phyloP scores from a whole-genome alignment of 2,888 invertebrate genomes.

The Girardia tigrina region DNA sequence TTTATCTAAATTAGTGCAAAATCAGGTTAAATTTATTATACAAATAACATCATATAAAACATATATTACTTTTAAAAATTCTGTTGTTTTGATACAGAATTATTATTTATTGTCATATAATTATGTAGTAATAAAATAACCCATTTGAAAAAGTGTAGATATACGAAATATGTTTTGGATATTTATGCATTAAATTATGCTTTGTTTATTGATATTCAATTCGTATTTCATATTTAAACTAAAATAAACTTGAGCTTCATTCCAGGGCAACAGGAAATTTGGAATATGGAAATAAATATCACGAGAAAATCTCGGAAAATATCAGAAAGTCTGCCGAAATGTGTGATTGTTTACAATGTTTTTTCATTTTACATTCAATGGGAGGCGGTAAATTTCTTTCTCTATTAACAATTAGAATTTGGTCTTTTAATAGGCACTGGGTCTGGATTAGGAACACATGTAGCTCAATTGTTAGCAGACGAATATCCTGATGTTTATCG shows the following conservation, averaged over 20 bases:
- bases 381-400: constrained; percentile 47
- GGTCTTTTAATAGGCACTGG: constrained; percentile 46
- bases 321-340: constrained; percentile 49
- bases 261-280: constrained; percentile 51
- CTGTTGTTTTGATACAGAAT: too few species aligned
- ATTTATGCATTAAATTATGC: too few species aligned
- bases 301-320: constrained; percentile 45
- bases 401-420: constrained; percentile 32
- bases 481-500: constrained; percentile 51
- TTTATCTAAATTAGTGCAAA: too few species aligned
- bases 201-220: too few species aligned
- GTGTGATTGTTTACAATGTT: constrained; percentile 51
- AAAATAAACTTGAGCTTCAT: neutral
- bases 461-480: constrained; percentile 48
- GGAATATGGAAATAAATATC: constrained; percentile 49
- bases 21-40: too few species aligned
- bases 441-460: constrained; percentile 50
- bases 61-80: too few species aligned
- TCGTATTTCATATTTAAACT: neutral
- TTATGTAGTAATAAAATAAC: too few species aligned
- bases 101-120: too few species aligned
- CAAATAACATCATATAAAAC: too few species aligned
- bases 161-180: too few species aligned
- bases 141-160: too few species aligned
- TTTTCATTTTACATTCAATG: constrained; percentile 52